These are phyloP conservation scores for Ametastegia equiseti DNA, from an alignment of 2,888 invertebrate species.

Conservation along the genomic window DNA sequence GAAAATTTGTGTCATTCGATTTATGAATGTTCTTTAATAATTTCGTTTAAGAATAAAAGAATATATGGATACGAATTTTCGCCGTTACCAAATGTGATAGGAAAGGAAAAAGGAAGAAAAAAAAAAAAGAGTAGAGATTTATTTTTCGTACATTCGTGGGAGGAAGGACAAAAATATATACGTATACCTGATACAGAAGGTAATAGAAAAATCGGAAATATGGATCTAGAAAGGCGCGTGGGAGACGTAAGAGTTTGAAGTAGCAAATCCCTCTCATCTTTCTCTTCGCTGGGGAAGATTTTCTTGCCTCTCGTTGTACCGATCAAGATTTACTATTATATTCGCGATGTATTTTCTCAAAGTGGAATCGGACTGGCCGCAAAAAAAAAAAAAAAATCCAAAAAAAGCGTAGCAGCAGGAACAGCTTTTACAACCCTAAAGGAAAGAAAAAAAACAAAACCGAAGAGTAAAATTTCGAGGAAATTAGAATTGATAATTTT, in stretches of 20 bases:
- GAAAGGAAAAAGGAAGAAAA: too few relatives aligned
- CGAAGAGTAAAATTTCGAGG: neutral
- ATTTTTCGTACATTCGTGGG: neutral
- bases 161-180: neutral
- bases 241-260: neutral
- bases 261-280: constrained; percentile 1
- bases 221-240: neutral
- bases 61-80: too few relatives aligned
- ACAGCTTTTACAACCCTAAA: too few relatives aligned
- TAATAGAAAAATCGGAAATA: constrained; percentile 28
- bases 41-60: too few relatives aligned
- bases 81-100: too few relatives aligned
- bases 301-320: neutral
- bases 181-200: neutral
- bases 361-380: neutral
- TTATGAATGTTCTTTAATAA: too few relatives aligned
- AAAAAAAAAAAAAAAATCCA: neutral
- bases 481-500: constrained; percentile 5
- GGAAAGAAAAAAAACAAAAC: neutral
- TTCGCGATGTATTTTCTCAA: neutral
- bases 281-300: neutral
- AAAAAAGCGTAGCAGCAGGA: too few relatives aligned
- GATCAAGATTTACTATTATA: constrained; percentile 15
- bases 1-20: too few relatives aligned
- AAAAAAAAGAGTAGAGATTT: constrained; percentile 3